A percentile compares a stretch with the other conserved stretches of the same genome.
Evolutionary conservation across 1,140 invertebrate species (phyloP).

Genomic region (Pseudobourletiella spinata): DNA sequence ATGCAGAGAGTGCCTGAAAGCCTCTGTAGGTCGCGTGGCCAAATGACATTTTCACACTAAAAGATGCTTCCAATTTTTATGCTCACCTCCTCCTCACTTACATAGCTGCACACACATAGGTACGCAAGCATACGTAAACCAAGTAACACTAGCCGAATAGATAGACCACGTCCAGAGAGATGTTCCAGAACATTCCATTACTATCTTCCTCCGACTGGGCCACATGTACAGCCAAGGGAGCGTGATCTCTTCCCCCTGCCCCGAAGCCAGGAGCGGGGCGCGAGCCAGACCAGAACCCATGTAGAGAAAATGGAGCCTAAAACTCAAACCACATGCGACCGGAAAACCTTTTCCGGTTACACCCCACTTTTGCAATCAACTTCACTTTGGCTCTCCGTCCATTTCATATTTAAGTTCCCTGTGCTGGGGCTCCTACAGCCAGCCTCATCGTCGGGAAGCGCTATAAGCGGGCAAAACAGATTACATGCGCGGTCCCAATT

Average conservation of each 20-base stretch:
- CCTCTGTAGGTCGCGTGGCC: conserved; percentile 22
- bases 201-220: no score
- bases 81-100: background rate
- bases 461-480: background rate
- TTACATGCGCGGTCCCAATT: background rate
- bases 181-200: no score
- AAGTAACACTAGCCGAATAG: background rate
- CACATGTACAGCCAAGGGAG: no score
- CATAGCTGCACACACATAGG: background rate
- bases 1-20: no score
- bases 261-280: no score
- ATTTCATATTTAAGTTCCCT: background rate
- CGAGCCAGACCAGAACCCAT: no score
- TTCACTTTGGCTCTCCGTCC: background rate
- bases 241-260: no score
- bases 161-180: background rate
- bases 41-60: conserved; percentile 20
- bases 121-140: background rate
- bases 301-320: background rate
- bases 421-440: background rate
- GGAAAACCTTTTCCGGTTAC: conserved; percentile 22
- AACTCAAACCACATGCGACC: conserved; percentile 25
- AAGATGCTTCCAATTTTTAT: background rate
- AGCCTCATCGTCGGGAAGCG: background rate
- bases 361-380: conserved; percentile 17